Evolutionary conservation across 2,113 vertebrate species (phyloP), one percentile per base, ranked within the genome.

Genomic region (Strix aluco): DNA sequence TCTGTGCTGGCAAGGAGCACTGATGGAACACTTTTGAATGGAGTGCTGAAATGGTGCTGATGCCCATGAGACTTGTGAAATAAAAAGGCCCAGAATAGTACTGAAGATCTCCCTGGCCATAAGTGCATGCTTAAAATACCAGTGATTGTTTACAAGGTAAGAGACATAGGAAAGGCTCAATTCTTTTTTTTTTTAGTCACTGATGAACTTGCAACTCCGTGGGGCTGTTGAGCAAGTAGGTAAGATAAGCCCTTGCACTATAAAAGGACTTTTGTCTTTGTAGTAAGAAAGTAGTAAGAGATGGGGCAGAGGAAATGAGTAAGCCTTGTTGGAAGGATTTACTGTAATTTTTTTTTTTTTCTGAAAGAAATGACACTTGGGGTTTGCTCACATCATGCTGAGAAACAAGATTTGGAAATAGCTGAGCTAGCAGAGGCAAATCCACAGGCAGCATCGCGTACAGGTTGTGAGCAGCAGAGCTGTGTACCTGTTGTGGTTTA

Each of bases 381-480:
- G 15, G 13, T 38, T 94, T 73, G 34, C 61, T 94, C 38, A 17
- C 52, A 19, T 49, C 15, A 3, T 11, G 49, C 85, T 40, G 67
- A 80, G 61, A 72, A 81, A 38, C 6, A 59, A 51, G 46, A 34
- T 16, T 63, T 4, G 3, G 32, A 15, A 63, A 63, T 2, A 47
- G 55, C 0, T 77, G 82, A 82, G 66, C 27, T 59, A 21, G 57
- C 49, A 44, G 47, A 77, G 36, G 61, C 0, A 1, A 32, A 58
- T 27, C 15, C 42, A 30, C 15, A 4, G 1, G 15, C 86, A 70
- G 74, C 71, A 47, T 8, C 11, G 1, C 0, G 0, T 4, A 40
- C 63, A 19, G 29, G 46, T 3, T 59, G 25, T 1, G 6, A 85
- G n/a, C 71, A 38, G 94, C 6, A 4, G 51, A 66, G n/a, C 59